Percentiles rank a stretch among this genome's conserved stretches.
These are phyloP conservation scores for Eublepharis macularius DNA, from an alignment of 2,113 vertebrate species.

Conservation along the genomic window DNA sequence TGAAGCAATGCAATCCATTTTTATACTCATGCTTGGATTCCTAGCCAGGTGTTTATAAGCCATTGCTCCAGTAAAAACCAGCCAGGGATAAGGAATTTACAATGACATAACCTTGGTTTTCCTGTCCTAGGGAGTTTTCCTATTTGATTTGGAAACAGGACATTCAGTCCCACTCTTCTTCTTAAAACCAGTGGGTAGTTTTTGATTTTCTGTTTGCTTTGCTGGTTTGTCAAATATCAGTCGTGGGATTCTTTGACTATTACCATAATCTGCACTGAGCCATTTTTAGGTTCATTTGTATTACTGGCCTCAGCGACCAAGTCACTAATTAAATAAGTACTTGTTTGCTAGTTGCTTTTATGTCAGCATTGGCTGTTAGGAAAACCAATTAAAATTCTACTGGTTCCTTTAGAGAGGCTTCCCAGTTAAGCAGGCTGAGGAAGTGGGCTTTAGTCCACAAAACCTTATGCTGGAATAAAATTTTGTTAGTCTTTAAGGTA, in stretches of 20 bases:
- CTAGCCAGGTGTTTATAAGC: background rate
- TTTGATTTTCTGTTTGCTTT: constrained; percentile 4
- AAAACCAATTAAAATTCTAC: background rate
- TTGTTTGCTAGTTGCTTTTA: background rate
- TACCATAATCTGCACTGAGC: background rate
- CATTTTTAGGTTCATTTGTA: background rate
- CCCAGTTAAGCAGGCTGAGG: background rate
- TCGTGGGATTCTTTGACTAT: background rate
- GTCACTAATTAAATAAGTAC: background rate
- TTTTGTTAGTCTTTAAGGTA: too few species aligned
- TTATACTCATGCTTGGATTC: background rate
- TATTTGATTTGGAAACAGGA: constrained; percentile 13
- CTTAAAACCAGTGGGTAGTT: background rate
- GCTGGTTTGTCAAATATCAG: background rate
- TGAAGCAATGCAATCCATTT: background rate
- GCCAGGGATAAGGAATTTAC: background rate
- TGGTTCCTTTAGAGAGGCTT: background rate
- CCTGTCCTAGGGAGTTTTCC: constrained; percentile 1
- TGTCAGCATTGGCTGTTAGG: background rate
- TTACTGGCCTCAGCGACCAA: background rate
- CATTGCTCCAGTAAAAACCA: background rate
- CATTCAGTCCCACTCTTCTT: background rate
- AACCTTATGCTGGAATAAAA: too few species aligned
- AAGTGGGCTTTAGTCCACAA: too few species aligned
- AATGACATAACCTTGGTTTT: constrained; percentile 22